phyloP scores from a whole-genome alignment of 2,113 vertebrate genomes.

The Gymnarchus niloticus region DNA sequence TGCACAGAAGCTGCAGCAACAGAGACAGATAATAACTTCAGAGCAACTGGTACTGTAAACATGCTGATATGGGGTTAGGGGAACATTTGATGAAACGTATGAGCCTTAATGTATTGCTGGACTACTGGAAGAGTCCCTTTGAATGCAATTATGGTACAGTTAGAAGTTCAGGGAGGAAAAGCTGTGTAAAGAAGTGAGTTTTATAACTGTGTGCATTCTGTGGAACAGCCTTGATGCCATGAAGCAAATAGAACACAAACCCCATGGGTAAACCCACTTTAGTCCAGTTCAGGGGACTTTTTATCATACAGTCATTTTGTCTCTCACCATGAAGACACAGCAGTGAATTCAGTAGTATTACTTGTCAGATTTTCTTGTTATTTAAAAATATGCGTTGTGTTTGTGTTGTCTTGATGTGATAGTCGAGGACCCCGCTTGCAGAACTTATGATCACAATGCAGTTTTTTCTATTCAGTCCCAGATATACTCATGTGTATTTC shows the following conservation, averaged over 20 bases:
- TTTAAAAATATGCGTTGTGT: neutral
- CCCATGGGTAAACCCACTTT: neutral
- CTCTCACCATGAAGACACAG: too few species aligned
- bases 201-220: too few species aligned
- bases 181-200: neutral
- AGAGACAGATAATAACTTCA: neutral
- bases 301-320: too few species aligned
- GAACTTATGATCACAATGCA: neutral
- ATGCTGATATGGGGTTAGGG: too few species aligned
- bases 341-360: neutral
- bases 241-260: neutral
- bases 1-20: neutral
- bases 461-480: neutral
- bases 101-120: too few species aligned
- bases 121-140: too few species aligned
- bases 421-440: neutral
- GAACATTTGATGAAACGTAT: too few species aligned
- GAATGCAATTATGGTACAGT: too few species aligned
- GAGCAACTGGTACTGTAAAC: too few species aligned
- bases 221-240: neutral
- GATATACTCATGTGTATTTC: neutral
- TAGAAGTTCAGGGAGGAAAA: too few species aligned
- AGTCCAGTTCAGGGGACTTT: too few species aligned
- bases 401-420: neutral
- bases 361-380: neutral